A percentile compares a stretch with the other conserved stretches of the same genome.
Evolutionary conservation across 2,113 vertebrate genomes (phyloP).

Genomic region (Anoura caudifer): DNA sequence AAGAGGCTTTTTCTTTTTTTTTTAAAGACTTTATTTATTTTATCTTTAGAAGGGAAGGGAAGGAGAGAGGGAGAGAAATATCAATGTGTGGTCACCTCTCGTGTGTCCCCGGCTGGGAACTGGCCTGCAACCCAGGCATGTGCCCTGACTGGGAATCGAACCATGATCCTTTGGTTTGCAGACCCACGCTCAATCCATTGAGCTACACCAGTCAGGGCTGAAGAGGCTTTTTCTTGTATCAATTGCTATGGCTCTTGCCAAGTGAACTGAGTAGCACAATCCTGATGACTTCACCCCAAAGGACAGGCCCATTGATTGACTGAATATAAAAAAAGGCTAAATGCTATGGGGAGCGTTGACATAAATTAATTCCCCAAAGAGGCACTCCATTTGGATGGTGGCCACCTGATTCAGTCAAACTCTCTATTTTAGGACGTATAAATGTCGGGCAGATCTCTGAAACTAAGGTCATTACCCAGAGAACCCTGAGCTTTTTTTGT

Average conservation of each 20-base stretch:
- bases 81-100: no score
- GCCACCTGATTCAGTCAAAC: not conserved
- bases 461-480: not conserved
- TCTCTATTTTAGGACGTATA: constrained; percentile 25
- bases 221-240: not conserved
- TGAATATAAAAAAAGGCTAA: not conserved
- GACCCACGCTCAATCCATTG: no score
- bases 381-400: not conserved
- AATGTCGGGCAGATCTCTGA: not conserved
- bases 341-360: not conserved
- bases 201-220: no score
- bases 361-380: not conserved
- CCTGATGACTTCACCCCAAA: not conserved
- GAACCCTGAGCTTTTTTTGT: not conserved
- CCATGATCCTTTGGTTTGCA: no score
- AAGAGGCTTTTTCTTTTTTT: not conserved
- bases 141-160: no score
- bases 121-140: no score
- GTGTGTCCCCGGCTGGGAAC: no score
- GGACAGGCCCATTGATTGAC: not conserved
- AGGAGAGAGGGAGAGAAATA: no score
- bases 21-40: no score
- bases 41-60: no score
- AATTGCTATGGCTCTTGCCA: not conserved
- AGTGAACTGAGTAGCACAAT: not conserved